These are phyloP conservation scores for Pelodiscus sinensis DNA, from an alignment of 2,113 vertebrate genomes.

Conservation along the genomic window DNA sequence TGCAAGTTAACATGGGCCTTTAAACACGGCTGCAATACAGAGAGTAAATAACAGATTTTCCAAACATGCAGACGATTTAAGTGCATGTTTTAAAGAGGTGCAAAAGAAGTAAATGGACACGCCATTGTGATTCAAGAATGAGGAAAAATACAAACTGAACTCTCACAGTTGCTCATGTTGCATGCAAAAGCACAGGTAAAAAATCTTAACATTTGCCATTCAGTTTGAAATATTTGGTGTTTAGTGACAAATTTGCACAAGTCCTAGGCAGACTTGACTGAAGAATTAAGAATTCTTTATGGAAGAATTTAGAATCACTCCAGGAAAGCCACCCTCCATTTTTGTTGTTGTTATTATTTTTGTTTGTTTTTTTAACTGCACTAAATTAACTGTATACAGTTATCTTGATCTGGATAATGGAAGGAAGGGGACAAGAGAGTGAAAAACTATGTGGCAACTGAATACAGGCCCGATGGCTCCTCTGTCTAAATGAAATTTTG, in stretches of 20 bases:
- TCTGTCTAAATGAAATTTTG: neutral
- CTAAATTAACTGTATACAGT: fast-evolving
- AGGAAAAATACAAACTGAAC: neutral
- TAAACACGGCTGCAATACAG: neutral
- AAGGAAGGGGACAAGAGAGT: neutral
- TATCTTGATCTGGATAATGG: neutral
- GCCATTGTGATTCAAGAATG: neutral
- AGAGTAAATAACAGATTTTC: neutral
- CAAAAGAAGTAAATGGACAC: neutral
- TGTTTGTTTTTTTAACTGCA: neutral
- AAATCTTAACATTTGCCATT: neutral
- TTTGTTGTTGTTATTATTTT: too few relatives aligned
- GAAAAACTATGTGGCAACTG: neutral
- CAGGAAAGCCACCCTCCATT: neutral
- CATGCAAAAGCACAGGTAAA: neutral
- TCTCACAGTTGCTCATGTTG: neutral
- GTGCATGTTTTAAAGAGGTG: neutral
- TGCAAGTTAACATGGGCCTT: neutral
- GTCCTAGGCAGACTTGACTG: neutral
- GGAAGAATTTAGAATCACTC: neutral
- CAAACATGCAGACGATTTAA: neutral
- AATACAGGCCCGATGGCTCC: fast-evolving
- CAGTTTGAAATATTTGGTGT: neutral
- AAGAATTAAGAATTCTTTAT: neutral
- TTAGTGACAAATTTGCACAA: neutral